A percentile compares a stretch with the other conserved stretches of the same genome.
Evolutionary conservation across 2,888 invertebrate species (phyloP).

Genomic region (Malacosoma neustria): DNA sequence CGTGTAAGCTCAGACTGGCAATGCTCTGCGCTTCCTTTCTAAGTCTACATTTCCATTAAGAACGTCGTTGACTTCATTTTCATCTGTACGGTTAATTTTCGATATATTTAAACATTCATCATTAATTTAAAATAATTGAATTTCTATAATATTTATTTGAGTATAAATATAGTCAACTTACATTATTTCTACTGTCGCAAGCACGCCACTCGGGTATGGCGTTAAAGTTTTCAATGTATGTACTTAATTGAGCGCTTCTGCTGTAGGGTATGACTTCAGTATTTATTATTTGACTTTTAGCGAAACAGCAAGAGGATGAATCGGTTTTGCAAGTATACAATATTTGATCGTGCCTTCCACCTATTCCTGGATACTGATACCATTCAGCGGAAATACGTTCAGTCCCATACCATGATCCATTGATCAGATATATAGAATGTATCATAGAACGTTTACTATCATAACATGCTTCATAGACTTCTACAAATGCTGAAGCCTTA

Average conservation of each 20-base stretch:
- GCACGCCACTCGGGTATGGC: not conserved
- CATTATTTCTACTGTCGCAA: not conserved
- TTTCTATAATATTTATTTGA: no score
- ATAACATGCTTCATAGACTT: conserved; percentile 9
- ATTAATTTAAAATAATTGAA: no score
- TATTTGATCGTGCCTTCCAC: not conserved
- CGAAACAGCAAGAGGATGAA: conserved; percentile 1
- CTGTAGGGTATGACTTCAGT: conserved; percentile 4
- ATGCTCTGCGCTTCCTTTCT: no score
- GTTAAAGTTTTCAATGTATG: conserved; percentile 6
- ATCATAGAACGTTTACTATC: conserved; percentile 2
- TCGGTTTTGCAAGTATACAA: not conserved
- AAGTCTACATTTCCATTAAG: no score
- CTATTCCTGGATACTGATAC: not conserved
- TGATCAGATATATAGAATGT: conserved; percentile 3
- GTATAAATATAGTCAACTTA: not conserved
- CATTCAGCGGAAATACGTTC: not conserved
- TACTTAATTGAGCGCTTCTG: conserved; percentile 6
- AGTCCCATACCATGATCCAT: not conserved
- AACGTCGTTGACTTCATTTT: no score
- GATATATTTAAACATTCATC: no score
- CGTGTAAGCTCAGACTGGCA: no score
- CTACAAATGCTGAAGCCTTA: conserved; percentile 2
- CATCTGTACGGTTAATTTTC: no score
- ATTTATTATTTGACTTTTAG: conserved; percentile 6